Percentiles rank a stretch among this genome's conserved stretches.
phyloP scores from a whole-genome alignment of 1,140 invertebrate species.

The Dinothrombium tinctorium region DNA sequence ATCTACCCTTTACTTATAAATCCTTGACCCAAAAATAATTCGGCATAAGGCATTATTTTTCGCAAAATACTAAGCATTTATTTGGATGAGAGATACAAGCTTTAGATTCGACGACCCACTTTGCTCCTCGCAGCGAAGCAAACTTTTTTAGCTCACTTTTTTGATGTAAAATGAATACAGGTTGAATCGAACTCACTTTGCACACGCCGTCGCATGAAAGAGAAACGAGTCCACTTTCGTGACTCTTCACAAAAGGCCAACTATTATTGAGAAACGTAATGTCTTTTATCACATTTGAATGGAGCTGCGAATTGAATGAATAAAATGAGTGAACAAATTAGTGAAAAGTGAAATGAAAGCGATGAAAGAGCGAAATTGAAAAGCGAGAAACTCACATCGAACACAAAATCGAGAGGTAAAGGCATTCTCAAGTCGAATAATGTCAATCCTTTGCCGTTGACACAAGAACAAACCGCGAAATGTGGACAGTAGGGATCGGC shows the following conservation, averaged over 20 bases:
- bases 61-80: too few species aligned
- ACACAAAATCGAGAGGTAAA: constrained; percentile 26
- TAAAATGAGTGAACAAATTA: not conserved
- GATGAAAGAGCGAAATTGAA: not conserved
- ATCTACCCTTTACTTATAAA: too few species aligned
- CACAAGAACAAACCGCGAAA: constrained; percentile 25
- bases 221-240: constrained; percentile 22
- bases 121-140: too few species aligned
- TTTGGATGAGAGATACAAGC: too few species aligned
- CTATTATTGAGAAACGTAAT: constrained; percentile 25
- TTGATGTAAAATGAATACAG: too few species aligned
- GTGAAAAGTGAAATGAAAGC: not conserved
- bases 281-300: constrained; percentile 24
- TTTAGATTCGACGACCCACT: too few species aligned
- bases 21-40: too few species aligned
- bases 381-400: constrained; percentile 22
- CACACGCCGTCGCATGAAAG: constrained; percentile 24
- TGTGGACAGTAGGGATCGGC: constrained; percentile 26
- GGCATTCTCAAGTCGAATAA: constrained; percentile 29
- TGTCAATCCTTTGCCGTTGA: constrained; percentile 27
- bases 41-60: too few species aligned
- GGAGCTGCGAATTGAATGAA: constrained; percentile 19
- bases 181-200: constrained; percentile 21
- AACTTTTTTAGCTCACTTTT: too few species aligned
- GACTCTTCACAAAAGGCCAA: constrained; percentile 25